A percentile compares a stretch with the other conserved stretches of the same genome.
These are phyloP conservation scores for Acyrthosiphon pisum DNA, from an alignment of 1,140 invertebrate species.

Conservation along the genomic window DNA sequence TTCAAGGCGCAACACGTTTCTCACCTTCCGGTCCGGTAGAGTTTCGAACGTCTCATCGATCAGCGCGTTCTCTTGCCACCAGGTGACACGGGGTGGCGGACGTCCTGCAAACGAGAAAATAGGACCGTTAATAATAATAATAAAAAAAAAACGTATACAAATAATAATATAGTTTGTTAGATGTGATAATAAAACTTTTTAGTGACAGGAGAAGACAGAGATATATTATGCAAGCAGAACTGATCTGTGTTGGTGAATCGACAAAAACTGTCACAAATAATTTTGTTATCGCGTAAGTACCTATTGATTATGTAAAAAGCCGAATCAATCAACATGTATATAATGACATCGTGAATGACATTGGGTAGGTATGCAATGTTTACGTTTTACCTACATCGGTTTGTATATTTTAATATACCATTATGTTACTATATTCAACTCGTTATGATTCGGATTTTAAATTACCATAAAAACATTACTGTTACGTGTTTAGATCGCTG, in stretches of 20 bases:
- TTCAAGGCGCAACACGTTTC: slow-evolving; percentile 72
- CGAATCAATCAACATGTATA: not conserved
- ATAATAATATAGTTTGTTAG: not conserved
- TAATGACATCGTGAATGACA: not conserved
- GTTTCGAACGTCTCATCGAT: slow-evolving; percentile 74
- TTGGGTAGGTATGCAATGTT: not conserved
- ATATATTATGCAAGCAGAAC: not conserved
- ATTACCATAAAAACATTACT: not conserved
- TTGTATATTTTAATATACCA: not conserved
- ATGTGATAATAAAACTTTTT: not conserved
- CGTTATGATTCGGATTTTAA: not conserved
- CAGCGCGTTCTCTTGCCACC: slow-evolving; percentile 78
- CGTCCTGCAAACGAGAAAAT: slow-evolving; percentile 67
- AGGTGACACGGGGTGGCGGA: slow-evolving; percentile 77
- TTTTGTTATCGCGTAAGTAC: not conserved
- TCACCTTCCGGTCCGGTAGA: slow-evolving; percentile 71
- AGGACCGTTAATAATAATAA: no score
- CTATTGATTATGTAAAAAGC: not conserved
- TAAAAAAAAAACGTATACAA: no score
- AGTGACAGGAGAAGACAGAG: not conserved
- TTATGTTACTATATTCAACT: not conserved
- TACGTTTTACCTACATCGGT: not conserved
- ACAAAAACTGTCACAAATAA: not conserved
- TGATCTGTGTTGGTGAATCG: not conserved
- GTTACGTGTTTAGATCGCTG: not conserved